Evolutionary conservation across 1,140 invertebrate genomes (phyloP), one percentile per base, ranked within the genome.

Genomic region (Teleopsis dalmanni): DNA sequence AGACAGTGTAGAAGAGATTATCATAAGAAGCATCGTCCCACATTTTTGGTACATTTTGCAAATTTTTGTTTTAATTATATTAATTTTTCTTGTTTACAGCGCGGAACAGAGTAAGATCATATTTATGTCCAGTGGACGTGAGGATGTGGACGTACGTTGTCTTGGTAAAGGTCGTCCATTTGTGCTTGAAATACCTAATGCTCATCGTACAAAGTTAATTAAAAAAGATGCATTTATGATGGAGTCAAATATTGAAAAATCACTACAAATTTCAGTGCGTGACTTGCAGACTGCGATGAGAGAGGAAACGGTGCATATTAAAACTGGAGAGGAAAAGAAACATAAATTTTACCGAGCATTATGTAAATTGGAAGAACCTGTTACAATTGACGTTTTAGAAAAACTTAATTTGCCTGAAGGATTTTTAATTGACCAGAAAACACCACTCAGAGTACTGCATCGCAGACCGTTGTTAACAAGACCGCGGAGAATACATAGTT

Each of bases 101-200:
- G 57, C 62, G 22, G 52, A 55, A 11, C 37, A 38, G 3, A 51
- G 55, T 3, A 65, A 71, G 9, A 53, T 77, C 42, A 80, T 87
- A 70, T 83, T 97, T 79, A 83, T 88, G 55, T 82, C 93, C 5
- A 95, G 92, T 48, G 95, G 95, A 1, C 75, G 95, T 45, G 95
- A 98, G 75, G 95, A 98, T 75, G 67, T 72, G 18, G 95, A 98
- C 75, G 90, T 97, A 0, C 72, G 89, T 37, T 90, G 86, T 67
- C 66, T 96, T 27, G 88, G 90, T n/a, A 75, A 75, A 41, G 94
- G 93, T 3, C 72, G 91, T 36, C 91, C 91, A 1, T 95, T 95
- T 73, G 85, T 83, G 4, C 69, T 94, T 13, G 89, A 95, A 78
- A 76, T 94, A 35, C 53, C 82, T 0, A 81, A 89, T 72, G 82